Evolutionary conservation across 2,797 vertebrate species (phyloP).

Genomic region (Menidia menidia): DNA sequence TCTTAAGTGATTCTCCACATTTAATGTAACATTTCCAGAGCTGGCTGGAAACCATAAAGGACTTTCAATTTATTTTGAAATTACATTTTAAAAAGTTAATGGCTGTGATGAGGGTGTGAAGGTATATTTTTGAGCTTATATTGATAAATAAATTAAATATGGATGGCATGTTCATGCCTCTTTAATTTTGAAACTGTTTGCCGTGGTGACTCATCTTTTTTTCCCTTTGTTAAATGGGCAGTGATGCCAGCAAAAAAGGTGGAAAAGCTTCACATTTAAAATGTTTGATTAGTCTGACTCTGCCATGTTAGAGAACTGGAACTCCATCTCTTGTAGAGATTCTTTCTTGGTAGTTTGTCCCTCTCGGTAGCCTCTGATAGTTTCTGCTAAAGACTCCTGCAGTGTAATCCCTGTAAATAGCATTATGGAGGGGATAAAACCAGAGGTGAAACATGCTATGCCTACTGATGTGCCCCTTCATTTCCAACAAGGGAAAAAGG

Average conservation of each 20-base stretch:
- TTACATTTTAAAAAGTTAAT: not conserved
- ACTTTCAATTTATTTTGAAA: not conserved
- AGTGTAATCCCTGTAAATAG: conserved; percentile 22
- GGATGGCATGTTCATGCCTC: too few species aligned
- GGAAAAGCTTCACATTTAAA: conserved; percentile 4
- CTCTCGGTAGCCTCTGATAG: conserved; percentile 14
- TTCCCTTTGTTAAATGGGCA: conserved; percentile 1
- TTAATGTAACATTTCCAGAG: not conserved
- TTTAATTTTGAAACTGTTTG: not conserved
- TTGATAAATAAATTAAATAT: not conserved
- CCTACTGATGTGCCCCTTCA: conserved; percentile 13
- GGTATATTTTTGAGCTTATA: not conserved
- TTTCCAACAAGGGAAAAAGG: conserved; percentile 5
- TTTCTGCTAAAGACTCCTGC: conserved; percentile 16
- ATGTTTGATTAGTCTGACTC: conserved; percentile 17
- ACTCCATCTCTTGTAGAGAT: conserved; percentile 26
- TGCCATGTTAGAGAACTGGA: conserved; percentile 23
- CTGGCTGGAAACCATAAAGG: not conserved
- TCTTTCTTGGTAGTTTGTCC: conserved; percentile 16
- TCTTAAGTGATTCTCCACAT: not conserved
- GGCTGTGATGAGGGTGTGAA: not conserved
- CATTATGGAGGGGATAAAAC: conserved; percentile 25
- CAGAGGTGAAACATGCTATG: conserved; percentile 3
- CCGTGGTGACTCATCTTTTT: not conserved
- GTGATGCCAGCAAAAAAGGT: not conserved